Evolutionary conservation across 2,113 vertebrate species (phyloP), one percentile per base, ranked within the genome.

Genomic region (Oncorhynchus keta): DNA sequence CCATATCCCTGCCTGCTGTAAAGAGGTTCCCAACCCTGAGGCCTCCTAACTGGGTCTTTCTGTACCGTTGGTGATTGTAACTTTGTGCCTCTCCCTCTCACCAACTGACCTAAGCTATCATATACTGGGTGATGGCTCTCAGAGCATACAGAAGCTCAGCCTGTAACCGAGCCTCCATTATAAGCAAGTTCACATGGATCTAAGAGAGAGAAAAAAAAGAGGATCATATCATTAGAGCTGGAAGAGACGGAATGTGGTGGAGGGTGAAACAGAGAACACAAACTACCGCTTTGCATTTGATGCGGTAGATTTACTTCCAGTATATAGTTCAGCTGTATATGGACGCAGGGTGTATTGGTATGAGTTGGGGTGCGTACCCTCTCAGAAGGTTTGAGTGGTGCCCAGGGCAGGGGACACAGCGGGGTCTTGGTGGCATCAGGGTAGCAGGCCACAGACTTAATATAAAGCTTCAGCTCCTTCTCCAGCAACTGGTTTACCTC

Each of bases 151-250:
- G 93, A 73, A 97, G 90, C 89, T 97, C 96, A 0, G 95, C 96
- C 91, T 97, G 96, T 86, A 97, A 93, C 62, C 95, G 90, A 20
- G 95, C 96, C 87, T 97, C 96, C 95, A 97, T 94, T 91, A 97
- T 95, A 5, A 97, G 90, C 73, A 97, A 78, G 75, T 96, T 96
- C 81, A 97, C 91, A 0, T 96, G 94, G 70, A 95, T 94, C 96
- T 97, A 77, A 4, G 30, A 49, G 61, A 83, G 1, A 61, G 69
- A 57, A 45, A 45, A 7, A 7, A 70, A 8, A 28, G 2, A 18
- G 3, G 59, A 4, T 5, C 4, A 65, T 2, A 30, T 13, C 67
- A 24, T 67, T 11, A 59, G 75, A 26, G 3, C 9, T 2, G 13
- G 9, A 1, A 71, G 16, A 69, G 24, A 35, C 4, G 13, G 35